phyloP scores from a whole-genome alignment of 1,140 invertebrate species.

The Heliothis virescens region DNA sequence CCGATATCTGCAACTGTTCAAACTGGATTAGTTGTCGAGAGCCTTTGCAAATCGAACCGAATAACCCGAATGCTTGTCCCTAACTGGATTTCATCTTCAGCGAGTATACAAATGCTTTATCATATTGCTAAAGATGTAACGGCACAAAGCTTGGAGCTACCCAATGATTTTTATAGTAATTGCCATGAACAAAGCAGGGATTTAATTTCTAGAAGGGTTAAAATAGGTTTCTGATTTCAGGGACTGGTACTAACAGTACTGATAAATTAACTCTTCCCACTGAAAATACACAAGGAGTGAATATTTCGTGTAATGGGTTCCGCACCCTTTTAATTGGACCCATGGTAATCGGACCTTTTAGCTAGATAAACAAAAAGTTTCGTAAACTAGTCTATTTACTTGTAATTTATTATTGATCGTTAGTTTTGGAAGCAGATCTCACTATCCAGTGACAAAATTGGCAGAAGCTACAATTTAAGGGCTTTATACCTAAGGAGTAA shows the following conservation, averaged over 20 bases:
- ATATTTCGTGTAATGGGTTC: slow-evolving; percentile 2
- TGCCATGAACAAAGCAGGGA: not conserved
- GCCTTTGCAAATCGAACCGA: slow-evolving; percentile 47
- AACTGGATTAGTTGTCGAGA: slow-evolving; percentile 57
- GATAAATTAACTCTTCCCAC: not conserved
- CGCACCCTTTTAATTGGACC: not conserved
- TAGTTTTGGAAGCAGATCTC: no score
- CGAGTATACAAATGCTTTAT: slow-evolving; percentile 7
- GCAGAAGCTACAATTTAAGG: no score
- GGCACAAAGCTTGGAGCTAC: not conserved
- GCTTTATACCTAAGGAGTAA: no score
- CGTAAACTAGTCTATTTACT: no score
- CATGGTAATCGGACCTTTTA: not conserved
- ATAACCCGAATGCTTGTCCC: slow-evolving; percentile 50
- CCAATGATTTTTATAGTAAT: not conserved
- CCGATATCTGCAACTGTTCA: slow-evolving; percentile 53
- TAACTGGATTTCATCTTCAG: slow-evolving; percentile 23
- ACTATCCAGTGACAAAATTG: no score
- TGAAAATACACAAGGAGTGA: not conserved
- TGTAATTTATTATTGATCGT: no score
- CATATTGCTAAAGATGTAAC: not conserved
- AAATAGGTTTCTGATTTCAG: slow-evolving; percentile 20
- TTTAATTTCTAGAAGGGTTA: not conserved
- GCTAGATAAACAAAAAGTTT: not conserved
- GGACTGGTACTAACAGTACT: not conserved